Percentiles rank a stretch among this genome's conserved stretches.
Evolutionary conservation across 2,888 invertebrate genomes (phyloP).

Genomic region (Cabera pusaria): DNA sequence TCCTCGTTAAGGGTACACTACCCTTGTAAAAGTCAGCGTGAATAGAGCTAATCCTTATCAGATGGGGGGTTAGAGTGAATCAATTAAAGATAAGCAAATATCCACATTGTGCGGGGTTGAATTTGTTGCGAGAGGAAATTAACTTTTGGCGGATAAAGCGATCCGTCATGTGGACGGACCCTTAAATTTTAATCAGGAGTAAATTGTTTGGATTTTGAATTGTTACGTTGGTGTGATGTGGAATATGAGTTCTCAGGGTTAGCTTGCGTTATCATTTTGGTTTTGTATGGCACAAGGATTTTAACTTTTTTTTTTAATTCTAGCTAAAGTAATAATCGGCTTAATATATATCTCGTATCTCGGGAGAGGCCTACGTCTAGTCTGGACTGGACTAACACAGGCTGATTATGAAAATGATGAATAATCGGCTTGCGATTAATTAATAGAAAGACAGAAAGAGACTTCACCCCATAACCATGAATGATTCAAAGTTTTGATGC

Average conservation of each 20-base stretch:
- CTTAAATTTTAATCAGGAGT: constrained; percentile 51
- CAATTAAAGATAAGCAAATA: constrained; percentile 84
- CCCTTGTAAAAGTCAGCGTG: constrained; percentile 83
- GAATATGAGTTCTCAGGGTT: constrained; percentile 11
- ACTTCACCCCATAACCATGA: no score
- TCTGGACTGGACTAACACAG: no score
- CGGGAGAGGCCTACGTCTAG: no score
- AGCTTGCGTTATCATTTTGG: constrained; percentile 2
- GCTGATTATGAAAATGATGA: no score
- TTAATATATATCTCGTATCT: no score
- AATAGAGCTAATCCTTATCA: constrained; percentile 82
- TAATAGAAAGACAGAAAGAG: no score
- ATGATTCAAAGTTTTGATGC: no score
- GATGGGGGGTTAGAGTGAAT: constrained; percentile 75
- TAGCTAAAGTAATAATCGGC: no score
- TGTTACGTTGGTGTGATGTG: constrained; percentile 10
- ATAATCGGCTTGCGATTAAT: no score
- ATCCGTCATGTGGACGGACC: constrained; percentile 66
- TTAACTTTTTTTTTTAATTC: no score
- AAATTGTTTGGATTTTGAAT: constrained; percentile 60
- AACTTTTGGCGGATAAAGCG: constrained; percentile 72
- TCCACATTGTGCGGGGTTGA: constrained; percentile 70
- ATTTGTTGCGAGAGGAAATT: constrained; percentile 79
- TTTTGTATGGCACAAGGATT: no score
- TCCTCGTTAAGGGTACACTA: constrained; percentile 72